Conservation (phyloP, 1,140 invertebrate genomes). For the Anoplophora glabripennis region DNA sequence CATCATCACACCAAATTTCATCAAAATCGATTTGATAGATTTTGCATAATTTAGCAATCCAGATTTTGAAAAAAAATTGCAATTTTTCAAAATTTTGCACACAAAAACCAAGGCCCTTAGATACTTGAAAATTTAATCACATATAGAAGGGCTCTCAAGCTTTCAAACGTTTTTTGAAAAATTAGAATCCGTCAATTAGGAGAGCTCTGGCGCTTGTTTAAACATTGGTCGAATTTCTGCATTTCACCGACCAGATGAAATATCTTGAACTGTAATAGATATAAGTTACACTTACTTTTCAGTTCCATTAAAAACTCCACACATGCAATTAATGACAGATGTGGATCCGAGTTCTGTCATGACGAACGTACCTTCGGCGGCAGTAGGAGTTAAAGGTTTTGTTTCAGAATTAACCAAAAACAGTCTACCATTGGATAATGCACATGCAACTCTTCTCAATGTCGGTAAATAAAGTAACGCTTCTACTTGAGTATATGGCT, state of each 20-base stretch:
- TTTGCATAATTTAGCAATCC: too few species aligned
- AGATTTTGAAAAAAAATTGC: too few species aligned
- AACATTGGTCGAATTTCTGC: too few species aligned
- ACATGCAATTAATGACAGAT: constrained; percentile 59
- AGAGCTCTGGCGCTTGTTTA: too few species aligned
- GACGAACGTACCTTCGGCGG: constrained; percentile 69
- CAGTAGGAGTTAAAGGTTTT: constrained; percentile 59
- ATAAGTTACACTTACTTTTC: constrained; percentile 44
- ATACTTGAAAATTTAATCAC: too few species aligned
- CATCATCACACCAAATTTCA: too few species aligned
- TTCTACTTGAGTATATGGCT: constrained; percentile 57
- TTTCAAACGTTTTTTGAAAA: too few species aligned
- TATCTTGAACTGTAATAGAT: not conserved
- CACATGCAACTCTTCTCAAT: constrained; percentile 69
- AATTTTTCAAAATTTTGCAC: too few species aligned
- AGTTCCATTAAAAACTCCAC: constrained; percentile 50
- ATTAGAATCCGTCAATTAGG: too few species aligned
- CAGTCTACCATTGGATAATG: constrained; percentile 69
- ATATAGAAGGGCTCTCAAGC: too few species aligned
- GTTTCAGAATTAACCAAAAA: constrained; percentile 66
- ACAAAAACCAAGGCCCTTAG: too few species aligned
- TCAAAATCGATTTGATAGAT: too few species aligned
- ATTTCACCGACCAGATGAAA: not conserved
- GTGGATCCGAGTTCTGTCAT: constrained; percentile 72
- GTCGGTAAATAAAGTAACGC: constrained; percentile 63